A percentile compares a stretch with the other conserved stretches of the same genome.
Evolutionary conservation across 37 sponge, comb jelly and placozoan species (phyloP).

Genomic region (Petrosia ficiformis): DNA sequence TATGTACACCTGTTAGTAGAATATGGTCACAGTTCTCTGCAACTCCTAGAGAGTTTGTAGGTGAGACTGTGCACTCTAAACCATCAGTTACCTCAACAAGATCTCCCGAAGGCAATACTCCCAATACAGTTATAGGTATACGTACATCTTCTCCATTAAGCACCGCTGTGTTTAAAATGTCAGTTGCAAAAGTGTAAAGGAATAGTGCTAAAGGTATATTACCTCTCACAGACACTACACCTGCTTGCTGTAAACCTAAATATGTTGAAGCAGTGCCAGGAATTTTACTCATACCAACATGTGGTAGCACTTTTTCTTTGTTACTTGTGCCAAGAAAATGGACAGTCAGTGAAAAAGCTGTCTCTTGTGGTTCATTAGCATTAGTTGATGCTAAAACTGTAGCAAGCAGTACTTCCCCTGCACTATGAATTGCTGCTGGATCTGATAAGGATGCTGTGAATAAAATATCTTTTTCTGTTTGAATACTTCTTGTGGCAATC

Average conservation of each 20-base stretch:
- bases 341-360: conserved; percentile 7
- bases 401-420: conserved; percentile 14
- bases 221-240: conserved; percentile 28
- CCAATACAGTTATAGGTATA: conserved; percentile 22
- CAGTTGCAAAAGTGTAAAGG: conserved; percentile 20
- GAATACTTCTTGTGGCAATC: neutral
- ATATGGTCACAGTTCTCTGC: conserved; percentile 31
- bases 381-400: conserved; percentile 12
- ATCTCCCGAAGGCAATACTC: neutral
- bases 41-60: conserved; percentile 12
- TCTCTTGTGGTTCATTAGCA: no score
- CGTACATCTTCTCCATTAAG: conserved; percentile 26
- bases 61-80: conserved; percentile 16
- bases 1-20: conserved; percentile 26
- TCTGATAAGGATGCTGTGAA: conserved; percentile 18
- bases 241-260: conserved; percentile 12
- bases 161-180: conserved; percentile 67
- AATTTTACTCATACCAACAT: neutral
- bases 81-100: neutral
- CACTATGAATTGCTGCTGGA: conserved; percentile 1
- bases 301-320: conserved; percentile 21
- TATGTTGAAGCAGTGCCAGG: conserved; percentile 22
- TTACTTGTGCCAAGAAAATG: conserved; percentile 19
- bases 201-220: conserved; percentile 35
- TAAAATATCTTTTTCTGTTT: conserved; percentile 1